Evolutionary conservation across 2,888 invertebrate genomes (phyloP).

Genomic region (Polia nebulosa): DNA sequence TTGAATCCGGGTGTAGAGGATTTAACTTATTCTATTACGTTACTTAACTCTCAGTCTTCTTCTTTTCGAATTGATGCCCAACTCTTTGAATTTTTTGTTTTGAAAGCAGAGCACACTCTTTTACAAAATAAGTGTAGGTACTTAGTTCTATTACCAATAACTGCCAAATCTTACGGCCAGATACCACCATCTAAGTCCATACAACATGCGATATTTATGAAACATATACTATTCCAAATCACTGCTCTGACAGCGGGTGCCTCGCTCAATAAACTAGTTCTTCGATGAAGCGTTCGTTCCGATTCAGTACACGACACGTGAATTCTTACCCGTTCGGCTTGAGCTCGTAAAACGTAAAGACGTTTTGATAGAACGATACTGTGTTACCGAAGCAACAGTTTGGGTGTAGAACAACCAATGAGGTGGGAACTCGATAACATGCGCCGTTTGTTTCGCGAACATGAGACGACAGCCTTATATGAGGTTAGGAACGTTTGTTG

Average conservation of each 20-base stretch:
- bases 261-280: slow-evolving; percentile 68
- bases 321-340: slow-evolving; percentile 53
- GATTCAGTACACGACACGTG: slow-evolving; percentile 50
- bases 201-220: slow-evolving; percentile 41
- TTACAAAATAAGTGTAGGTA: neutral
- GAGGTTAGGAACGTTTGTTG: slow-evolving; percentile 17
- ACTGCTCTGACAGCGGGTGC: slow-evolving; percentile 47
- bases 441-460: slow-evolving; percentile 60
- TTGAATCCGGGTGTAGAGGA: neutral
- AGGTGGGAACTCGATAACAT: slow-evolving; percentile 63
- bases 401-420: slow-evolving; percentile 54
- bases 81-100: too few species aligned
- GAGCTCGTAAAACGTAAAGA: slow-evolving; percentile 60
- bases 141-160: slow-evolving; percentile 5
- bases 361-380: slow-evolving; percentile 56
- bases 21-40: slow-evolving; percentile 2
- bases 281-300: slow-evolving; percentile 58
- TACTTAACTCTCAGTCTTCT: neutral
- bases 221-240: slow-evolving; percentile 57
- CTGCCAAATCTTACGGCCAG: neutral
- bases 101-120: neutral
- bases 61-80: too few species aligned
- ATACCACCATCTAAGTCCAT: neutral
- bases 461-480: slow-evolving; percentile 41
- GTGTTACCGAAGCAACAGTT: slow-evolving; percentile 61